phyloP scores from a whole-genome alignment of 2,113 vertebrate species.

The Coryphaenoides rupestris region DNA sequence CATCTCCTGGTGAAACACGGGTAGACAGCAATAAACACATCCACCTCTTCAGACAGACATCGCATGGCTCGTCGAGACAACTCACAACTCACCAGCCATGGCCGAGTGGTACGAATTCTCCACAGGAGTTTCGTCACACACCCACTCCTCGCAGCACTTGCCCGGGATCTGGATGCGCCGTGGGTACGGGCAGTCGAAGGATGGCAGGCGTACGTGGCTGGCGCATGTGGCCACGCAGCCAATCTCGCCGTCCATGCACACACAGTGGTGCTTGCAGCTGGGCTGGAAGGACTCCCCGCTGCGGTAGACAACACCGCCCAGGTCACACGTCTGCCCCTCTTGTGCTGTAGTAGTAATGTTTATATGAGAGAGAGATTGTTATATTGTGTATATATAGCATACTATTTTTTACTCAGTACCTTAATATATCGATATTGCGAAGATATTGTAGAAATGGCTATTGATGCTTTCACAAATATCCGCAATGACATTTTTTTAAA shows the following conservation, averaged over 20 bases:
- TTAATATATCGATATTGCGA: too few species aligned
- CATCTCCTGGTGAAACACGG: too few species aligned
- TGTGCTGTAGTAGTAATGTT: constrained; percentile 52
- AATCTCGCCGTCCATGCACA: constrained; percentile 77
- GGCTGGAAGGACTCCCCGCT: constrained; percentile 78
- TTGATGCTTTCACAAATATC: too few species aligned
- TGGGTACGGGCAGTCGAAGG: constrained; percentile 66
- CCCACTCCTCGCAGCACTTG: constrained; percentile 80
- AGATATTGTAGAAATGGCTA: too few species aligned
- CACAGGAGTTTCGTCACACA: constrained; percentile 55
- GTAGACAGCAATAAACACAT: too few species aligned
- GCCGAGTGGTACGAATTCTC: constrained; percentile 46
- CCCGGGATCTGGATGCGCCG: constrained; percentile 56
- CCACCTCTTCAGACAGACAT: neutral
- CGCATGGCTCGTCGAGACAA: too few species aligned
- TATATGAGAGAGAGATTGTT: neutral
- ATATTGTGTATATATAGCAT: neutral
- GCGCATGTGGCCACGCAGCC: constrained; percentile 74
- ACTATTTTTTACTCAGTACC: too few species aligned
- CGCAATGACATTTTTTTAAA: too few species aligned
- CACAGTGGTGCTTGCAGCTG: constrained; percentile 77
- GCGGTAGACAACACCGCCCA: constrained; percentile 74
- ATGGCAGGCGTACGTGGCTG: constrained; percentile 55
- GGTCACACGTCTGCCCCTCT: constrained; percentile 69
- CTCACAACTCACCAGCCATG: constrained; percentile 53